phyloP scores from a whole-genome alignment of 2,888 invertebrate species.

The Clistopyga incitator region DNA sequence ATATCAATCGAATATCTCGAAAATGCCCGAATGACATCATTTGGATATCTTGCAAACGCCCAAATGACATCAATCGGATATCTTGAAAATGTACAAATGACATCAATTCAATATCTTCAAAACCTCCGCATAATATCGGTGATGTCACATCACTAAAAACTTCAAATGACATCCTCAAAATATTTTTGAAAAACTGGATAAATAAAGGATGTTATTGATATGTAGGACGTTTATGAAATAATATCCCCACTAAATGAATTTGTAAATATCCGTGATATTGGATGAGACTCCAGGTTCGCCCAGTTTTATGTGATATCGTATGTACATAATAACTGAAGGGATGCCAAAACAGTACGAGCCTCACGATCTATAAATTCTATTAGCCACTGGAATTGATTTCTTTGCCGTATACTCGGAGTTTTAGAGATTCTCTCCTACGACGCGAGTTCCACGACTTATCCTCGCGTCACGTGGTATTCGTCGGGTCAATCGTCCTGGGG shows the following conservation, averaged over 20 bases:
- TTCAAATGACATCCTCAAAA: background rate
- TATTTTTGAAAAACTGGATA: background rate
- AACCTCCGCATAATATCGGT: background rate
- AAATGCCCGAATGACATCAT: background rate
- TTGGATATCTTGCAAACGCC: background rate
- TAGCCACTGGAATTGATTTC: slow-evolving; percentile 19
- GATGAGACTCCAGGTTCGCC: background rate
- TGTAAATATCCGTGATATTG: background rate
- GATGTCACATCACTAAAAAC: background rate
- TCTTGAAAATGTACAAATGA: background rate
- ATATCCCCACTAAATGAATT: background rate
- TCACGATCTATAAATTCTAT: slow-evolving; percentile 11
- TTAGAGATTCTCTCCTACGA: slow-evolving; percentile 13
- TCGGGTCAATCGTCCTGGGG: slow-evolving; percentile 38
- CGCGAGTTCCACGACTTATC: slow-evolving; percentile 23
- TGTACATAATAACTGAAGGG: background rate
- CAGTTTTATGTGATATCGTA: background rate
- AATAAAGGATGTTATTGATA: background rate
- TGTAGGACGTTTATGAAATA: background rate
- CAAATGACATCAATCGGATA: background rate
- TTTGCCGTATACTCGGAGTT: slow-evolving; percentile 8
- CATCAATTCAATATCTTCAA: background rate
- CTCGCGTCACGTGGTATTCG: slow-evolving; percentile 31
- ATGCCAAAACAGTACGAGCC: slow-evolving; percentile 11
- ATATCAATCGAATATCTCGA: background rate